Evolutionary conservation across 2,888 invertebrate genomes (phyloP).

Genomic region (Gortyna flavago): DNA sequence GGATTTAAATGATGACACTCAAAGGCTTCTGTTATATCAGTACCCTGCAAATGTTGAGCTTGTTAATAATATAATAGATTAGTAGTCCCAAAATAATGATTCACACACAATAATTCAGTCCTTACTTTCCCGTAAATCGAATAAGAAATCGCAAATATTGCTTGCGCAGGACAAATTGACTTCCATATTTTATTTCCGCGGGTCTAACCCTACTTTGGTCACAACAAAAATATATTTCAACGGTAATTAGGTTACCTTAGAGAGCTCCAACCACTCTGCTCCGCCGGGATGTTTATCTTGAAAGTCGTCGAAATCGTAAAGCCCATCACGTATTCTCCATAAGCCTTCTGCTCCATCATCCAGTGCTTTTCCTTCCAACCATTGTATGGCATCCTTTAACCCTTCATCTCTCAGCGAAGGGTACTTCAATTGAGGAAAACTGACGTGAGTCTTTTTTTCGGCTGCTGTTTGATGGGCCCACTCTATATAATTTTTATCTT

Average conservation of each 20-base stretch:
- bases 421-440: conserved; percentile 89
- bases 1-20: conserved; percentile 89
- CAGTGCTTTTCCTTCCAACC: conserved; percentile 91
- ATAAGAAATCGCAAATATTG: conserved; percentile 42
- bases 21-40: conserved; percentile 91
- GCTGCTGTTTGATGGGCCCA: conserved; percentile 74
- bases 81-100: conserved; percentile 1
- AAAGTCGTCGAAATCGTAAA: conserved; percentile 96
- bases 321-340: conserved; percentile 93
- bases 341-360: conserved; percentile 94
- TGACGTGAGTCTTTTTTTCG: conserved; percentile 85
- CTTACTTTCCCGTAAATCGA: conserved; percentile 9
- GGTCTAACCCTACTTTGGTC: conserved; percentile 34
- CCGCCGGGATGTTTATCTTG: conserved; percentile 96
- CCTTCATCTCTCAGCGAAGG: conserved; percentile 86
- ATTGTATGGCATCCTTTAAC: conserved; percentile 86
- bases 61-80: not conserved
- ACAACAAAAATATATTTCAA: conserved; percentile 46
- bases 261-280: conserved; percentile 92
- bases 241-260: conserved; percentile 88
- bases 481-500: conserved; percentile 75
- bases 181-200: conserved; percentile 37
- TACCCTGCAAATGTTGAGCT: conserved; percentile 64
- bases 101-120: conserved; percentile 3
- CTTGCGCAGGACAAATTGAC: conserved; percentile 25